A percentile compares a stretch with the other conserved stretches of the same genome.
phyloP scores from a whole-genome alignment of 1,140 invertebrate species.

The Harlomillsia oculata region DNA sequence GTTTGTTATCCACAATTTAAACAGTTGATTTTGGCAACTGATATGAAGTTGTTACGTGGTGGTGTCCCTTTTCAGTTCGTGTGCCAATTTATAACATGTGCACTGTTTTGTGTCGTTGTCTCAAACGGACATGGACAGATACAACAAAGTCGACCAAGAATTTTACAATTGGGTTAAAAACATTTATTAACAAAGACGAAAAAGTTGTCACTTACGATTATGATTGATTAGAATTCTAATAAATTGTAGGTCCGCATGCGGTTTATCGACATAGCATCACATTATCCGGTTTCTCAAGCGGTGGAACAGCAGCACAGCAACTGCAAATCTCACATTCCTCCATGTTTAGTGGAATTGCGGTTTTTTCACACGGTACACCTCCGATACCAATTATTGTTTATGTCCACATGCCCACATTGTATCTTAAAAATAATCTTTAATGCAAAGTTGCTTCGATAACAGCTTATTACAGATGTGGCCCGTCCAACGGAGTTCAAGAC shows the following conservation, averaged over 20 bases:
- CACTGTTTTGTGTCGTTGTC: no score
- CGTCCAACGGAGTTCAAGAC: slow-evolving; percentile 17
- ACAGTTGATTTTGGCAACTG: no score
- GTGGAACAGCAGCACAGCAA: slow-evolving; percentile 29
- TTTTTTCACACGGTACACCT: slow-evolving; percentile 28
- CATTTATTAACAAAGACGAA: no score
- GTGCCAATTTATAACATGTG: no score
- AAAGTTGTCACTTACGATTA: no score
- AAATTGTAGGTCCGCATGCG: slow-evolving; percentile 8
- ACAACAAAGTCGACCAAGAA: no score
- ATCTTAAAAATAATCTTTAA: neutral
- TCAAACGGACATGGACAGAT: no score
- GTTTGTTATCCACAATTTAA: no score
- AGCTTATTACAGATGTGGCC: slow-evolving; percentile 34
- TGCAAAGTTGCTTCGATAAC: neutral
- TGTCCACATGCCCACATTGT: neutral
- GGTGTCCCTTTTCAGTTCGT: no score
- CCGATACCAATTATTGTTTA: neutral
- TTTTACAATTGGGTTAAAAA: no score
- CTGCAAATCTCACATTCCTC: slow-evolving; percentile 29
- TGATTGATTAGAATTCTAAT: no score
- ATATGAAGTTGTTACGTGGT: no score
- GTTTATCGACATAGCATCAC: slow-evolving; percentile 22
- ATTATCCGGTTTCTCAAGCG: slow-evolving; percentile 24
- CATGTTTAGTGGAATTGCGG: slow-evolving; percentile 25